Evolutionary conservation across 1,140 invertebrate genomes (phyloP), one percentile per base, ranked within the genome.

Genomic region (Lepeophtheirus salmonis): DNA sequence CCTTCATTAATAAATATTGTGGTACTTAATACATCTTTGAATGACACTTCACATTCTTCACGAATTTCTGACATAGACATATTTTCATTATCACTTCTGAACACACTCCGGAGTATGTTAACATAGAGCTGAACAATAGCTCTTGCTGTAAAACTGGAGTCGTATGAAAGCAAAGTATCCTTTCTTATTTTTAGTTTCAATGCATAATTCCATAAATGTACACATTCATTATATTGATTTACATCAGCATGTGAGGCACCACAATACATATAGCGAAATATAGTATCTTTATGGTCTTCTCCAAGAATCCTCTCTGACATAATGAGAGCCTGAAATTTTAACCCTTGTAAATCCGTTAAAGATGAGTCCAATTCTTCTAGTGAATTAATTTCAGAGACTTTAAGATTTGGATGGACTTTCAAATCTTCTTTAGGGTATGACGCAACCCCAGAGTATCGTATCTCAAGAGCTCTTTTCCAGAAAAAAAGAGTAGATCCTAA

Each of bases 171-270:
- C 51, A 66, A 63, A 58, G 22, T 67, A 56, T 66, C 68, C 65
- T 63, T 70, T 22, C 55, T 60, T 17, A 67, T 68, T 30, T 62
- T 62, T n/a, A 65, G 60, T 20, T 67, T 64, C n/a, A 70, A 58
- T n/a, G 68, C 67, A 62, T 68, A 68, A 50, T 61, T 59, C 67
- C 67, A 70, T 17, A 70, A 58, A 54, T 63, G 62, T 2, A 69
- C 67, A 61, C 68, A 70, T 6, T 65, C 41, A 18, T 67, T 64
- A 56, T 67, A 69, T 21, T 67, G 63, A n/a, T 67, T 60, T 20
- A 63, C 63, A 53, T 70, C 69, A 1, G 68, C 69, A 62, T 69
- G 69, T 22, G 67, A 64, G 1, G 69, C 69, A 1, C 69, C 69
- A 30, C 41, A 48, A 56, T 69, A 68, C 67, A 70, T 68, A 1